Evolutionary conservation across 2,888 invertebrate species (phyloP).

Genomic region (Hyalella azteca): DNA sequence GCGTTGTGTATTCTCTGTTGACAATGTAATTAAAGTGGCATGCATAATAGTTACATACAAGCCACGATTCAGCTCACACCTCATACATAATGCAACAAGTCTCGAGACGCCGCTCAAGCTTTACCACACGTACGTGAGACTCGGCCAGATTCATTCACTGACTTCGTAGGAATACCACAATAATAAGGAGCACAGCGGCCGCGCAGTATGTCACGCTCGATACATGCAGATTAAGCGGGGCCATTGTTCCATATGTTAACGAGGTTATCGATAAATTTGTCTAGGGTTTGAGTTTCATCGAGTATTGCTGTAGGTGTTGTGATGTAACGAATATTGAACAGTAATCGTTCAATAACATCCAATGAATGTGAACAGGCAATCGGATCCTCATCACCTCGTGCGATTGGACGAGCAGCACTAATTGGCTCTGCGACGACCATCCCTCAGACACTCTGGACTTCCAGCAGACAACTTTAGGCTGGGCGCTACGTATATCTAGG

Average conservation of each 20-base stretch:
- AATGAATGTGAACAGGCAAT: constrained; percentile 32
- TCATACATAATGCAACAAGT: constrained; percentile 31
- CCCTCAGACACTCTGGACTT: too few species aligned
- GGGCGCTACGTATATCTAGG: too few species aligned
- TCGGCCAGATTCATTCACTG: neutral
- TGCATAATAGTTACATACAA: constrained; percentile 29
- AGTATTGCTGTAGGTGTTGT: neutral
- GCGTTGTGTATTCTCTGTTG: constrained; percentile 35
- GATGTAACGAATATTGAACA: constrained; percentile 2
- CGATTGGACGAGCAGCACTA: constrained; percentile 3
- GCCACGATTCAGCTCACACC: constrained; percentile 34
- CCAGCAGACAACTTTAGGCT: too few species aligned
- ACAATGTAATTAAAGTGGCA: constrained; percentile 37
- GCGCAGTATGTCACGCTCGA: constrained; percentile 16
- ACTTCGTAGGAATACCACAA: constrained; percentile 12
- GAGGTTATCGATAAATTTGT: constrained; percentile 20
- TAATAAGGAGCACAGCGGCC: neutral
- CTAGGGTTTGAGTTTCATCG: neutral
- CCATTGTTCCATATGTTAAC: constrained; percentile 27
- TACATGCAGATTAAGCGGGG: neutral
- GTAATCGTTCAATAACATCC: constrained; percentile 1
- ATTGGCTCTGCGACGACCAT: neutral
- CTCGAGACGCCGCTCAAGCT: neutral
- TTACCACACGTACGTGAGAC: neutral
- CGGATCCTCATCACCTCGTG: constrained; percentile 17